Percentiles rank a stretch among this genome's conserved stretches.
These are phyloP conservation scores for Epinotia ramella DNA, from an alignment of 2,888 invertebrate genomes.

Conservation along the genomic window DNA sequence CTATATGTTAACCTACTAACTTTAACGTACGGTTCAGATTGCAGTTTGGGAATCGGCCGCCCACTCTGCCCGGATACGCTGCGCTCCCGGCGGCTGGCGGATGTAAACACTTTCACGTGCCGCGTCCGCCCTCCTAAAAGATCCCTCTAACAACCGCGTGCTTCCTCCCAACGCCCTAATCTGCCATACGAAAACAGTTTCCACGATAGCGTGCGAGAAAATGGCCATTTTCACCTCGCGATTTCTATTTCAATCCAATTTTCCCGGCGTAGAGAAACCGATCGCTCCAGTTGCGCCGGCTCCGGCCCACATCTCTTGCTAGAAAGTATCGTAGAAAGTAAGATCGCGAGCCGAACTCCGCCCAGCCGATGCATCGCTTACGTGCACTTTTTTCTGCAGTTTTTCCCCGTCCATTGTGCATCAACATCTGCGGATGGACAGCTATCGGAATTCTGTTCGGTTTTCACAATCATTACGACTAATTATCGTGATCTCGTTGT, in stretches of 20 bases:
- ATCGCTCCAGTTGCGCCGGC: conserved; percentile 82
- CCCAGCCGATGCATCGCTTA: conserved; percentile 76
- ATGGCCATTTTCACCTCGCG: conserved; percentile 79
- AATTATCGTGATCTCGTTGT: conserved; percentile 26
- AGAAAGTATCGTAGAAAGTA: conserved; percentile 85
- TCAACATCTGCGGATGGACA: conserved; percentile 39
- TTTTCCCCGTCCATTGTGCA: conserved; percentile 54
- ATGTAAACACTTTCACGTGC: conserved; percentile 80
- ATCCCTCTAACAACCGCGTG: conserved; percentile 51
- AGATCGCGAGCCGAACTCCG: conserved; percentile 77
- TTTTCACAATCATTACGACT: conserved; percentile 47
- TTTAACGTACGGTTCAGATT: conserved; percentile 7
- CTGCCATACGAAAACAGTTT: conserved; percentile 55
- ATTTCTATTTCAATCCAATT: conserved; percentile 85
- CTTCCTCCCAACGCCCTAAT: conserved; percentile 41
- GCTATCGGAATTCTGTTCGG: conserved; percentile 49
- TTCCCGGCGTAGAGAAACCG: conserved; percentile 83
- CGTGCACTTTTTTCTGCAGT: conserved; percentile 72
- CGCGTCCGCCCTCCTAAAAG: conserved; percentile 64
- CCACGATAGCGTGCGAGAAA: conserved; percentile 76
- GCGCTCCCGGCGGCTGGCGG: conserved; percentile 65
- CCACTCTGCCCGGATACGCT: conserved; percentile 51
- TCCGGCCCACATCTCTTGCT: conserved; percentile 83
- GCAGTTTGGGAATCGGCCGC: conserved; percentile 40
- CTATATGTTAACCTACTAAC: conserved; percentile 32